Base-by-base conservation (phyloP, 2,797 vertebrate genomes). In the Paguma larvata region DNA sequence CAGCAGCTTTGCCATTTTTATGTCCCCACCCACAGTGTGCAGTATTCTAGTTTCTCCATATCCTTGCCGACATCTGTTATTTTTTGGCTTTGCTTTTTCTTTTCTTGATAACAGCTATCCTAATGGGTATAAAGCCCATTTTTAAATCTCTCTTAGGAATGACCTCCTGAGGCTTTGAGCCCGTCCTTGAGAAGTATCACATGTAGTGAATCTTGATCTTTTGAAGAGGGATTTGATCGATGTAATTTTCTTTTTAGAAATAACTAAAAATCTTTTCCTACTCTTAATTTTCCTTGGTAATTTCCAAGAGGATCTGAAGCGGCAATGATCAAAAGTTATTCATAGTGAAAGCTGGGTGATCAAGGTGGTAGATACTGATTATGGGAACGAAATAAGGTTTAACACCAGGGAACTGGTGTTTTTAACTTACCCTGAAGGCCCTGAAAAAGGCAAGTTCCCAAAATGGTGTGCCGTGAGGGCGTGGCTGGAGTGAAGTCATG, bases 181-280 rank as follows among this genome's bases (percentile, higher is more conserved):
- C 21, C 32, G 0, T 94, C 65, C 91, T 93, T 87, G 51, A 72
- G 82, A 93, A 87, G 12, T 25, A 67, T 70, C 53, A 91, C 48
- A 16, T 77, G 3, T 67, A 34, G 6, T 92, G 41, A 95, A 65
- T 87, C 80, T 91, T 82, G 65, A 86, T 68, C 59, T 18, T 34
- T 41, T 56, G n/a, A 78, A n/a, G 12, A 85, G 23, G 15, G 10
- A 82, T 85, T 70, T 79, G 46, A 89, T 82, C 30, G 25, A 77
- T 68, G 53, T 18, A 18, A 89, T 93, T 93, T 96, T 48, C 62
- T 95, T 5, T 89, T 80, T 53, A 62, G 59, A 90, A 85, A 72
- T 80, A 95, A 79, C 41, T 78, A 53, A 89, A 93, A 85, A 51
- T 51, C 44, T 94, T 85, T 91, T 82, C 53, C 41, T 12, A 72